Evolutionary conservation across 2,888 invertebrate species (phyloP).

Genomic region (Linyphia triangularis): DNA sequence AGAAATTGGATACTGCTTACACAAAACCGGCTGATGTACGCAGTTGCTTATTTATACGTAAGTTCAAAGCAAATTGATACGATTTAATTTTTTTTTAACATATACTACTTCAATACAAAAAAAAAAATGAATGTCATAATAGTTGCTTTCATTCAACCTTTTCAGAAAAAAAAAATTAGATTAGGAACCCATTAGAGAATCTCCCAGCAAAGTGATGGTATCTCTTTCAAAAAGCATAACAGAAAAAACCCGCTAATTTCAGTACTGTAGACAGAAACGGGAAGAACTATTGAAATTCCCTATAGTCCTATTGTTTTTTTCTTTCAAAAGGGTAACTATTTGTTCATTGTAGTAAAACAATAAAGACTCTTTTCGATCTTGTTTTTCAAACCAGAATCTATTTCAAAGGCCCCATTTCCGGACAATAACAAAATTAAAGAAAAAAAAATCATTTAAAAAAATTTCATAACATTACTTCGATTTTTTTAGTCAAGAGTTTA

Average conservation of each 20-base stretch:
- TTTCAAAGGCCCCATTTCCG: neutral
- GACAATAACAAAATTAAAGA: too few relatives aligned
- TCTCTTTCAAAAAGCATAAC: neutral
- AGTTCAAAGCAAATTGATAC: neutral
- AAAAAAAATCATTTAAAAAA: neutral
- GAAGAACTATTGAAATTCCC: neutral
- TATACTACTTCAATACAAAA: neutral
- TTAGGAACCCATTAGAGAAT: neutral
- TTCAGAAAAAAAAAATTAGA: neutral
- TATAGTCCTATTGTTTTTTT: neutral
- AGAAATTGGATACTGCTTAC: neutral
- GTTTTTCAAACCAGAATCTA: neutral
- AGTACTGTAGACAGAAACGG: neutral
- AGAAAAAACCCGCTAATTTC: neutral
- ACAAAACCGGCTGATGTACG: neutral
- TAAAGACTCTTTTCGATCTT: neutral
- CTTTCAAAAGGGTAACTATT: neutral
- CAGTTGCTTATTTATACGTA: neutral
- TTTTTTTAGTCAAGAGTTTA: neutral
- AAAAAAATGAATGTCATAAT: neutral
- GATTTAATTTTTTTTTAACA: neutral
- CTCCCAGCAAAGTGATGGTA: neutral
- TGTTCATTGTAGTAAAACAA: neutral
- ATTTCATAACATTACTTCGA: neutral
- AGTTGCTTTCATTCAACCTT: slow-evolving; percentile 3